Base-by-base conservation (phyloP, 2,888 invertebrate species). In the Clitarchus hookeri region DNA sequence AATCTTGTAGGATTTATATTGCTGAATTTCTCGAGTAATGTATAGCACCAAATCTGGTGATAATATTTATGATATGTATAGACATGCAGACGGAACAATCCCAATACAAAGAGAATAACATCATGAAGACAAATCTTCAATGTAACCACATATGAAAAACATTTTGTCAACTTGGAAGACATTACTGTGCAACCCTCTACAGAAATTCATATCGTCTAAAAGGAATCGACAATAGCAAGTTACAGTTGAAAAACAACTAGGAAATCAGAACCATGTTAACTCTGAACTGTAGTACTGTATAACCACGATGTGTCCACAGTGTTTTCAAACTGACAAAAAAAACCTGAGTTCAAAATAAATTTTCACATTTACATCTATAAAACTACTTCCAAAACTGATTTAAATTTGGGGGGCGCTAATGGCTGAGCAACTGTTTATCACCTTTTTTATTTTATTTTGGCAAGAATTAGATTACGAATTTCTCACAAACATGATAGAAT, bases 161-260 rank as follows among this genome's bases (percentile, higher is more conserved):
- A 65, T 65, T 65, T 65, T 19, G 65, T 65, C n/a, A n/a, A 65
- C 65, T 65, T 65, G 65, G 65, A 65, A 65, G 65, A 65, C 65
- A 65, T 65, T 65, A 65, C 65, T 65, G 65, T n/a, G 65, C 65
- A n/a, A 65, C 65, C 48, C 65, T 65, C 23, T 65, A 65, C 23
- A 9, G 65, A 65, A 65, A n/a, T n/a, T 19, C 13, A 65, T 65
- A 65, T 65, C 16, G 65, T 65, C 65, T 65, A n/a, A 65, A 65
- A 65, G 65, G 65, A 65, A 65, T 65, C n/a, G n/a, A 65, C n/a
- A 19, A 23, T 19, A 65, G 65, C 23, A 65, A 65, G n/a, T 2
- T 9, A n/a, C n/a, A 65, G n/a, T 65, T 65, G 23, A n/a, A 65
- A 23, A 16, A 53, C 36, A 16, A 53, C 36, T 36, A 3, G 48